phyloP scores from a whole-genome alignment of 2,797 vertebrate genomes.

The Diplodus sargus region DNA sequence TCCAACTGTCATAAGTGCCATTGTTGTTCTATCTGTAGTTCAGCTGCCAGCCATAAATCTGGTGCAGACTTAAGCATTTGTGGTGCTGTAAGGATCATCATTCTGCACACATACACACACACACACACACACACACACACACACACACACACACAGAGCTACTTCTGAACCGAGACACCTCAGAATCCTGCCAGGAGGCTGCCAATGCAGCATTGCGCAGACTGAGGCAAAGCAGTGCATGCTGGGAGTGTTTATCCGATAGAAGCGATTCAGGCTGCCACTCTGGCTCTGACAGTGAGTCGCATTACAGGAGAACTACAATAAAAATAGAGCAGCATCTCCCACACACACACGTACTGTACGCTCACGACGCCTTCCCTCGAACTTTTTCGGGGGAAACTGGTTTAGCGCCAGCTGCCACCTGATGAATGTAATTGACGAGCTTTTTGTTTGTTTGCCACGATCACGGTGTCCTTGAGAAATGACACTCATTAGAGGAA shows the following conservation, averaged over 20 bases:
- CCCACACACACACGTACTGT: slow-evolving; percentile 30
- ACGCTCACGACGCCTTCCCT: slow-evolving; percentile 39
- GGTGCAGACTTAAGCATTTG: slow-evolving; percentile 62
- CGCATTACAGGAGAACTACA: slow-evolving; percentile 74
- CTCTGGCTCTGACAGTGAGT: slow-evolving; percentile 75
- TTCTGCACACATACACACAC: slow-evolving; percentile 52
- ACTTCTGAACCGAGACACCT: slow-evolving; percentile 75
- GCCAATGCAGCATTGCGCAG: slow-evolving; percentile 79
- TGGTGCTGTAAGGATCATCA: slow-evolving; percentile 65
- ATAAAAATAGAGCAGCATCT: slow-evolving; percentile 72
- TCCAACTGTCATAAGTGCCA: slow-evolving; percentile 14
- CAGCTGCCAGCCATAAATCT: slow-evolving; percentile 49
- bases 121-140: slow-evolving; percentile 31
- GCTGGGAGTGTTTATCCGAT: slow-evolving; percentile 82
- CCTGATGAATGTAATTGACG: slow-evolving; percentile 58
- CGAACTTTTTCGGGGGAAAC: slow-evolving; percentile 27
- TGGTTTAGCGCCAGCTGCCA: slow-evolving; percentile 51
- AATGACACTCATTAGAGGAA: slow-evolving; percentile 49
- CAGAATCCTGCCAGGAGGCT: slow-evolving; percentile 77
- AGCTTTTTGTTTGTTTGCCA: slow-evolving; percentile 26
- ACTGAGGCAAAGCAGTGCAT: slow-evolving; percentile 81
- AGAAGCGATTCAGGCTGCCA: slow-evolving; percentile 79
- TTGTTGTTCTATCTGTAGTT: slow-evolving; percentile 37
- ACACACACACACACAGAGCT: slow-evolving; percentile 43
- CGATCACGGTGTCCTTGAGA: slow-evolving; percentile 51